Base-by-base conservation (phyloP, 2,888 invertebrate species). In the Callinectes sapidus region DNA sequence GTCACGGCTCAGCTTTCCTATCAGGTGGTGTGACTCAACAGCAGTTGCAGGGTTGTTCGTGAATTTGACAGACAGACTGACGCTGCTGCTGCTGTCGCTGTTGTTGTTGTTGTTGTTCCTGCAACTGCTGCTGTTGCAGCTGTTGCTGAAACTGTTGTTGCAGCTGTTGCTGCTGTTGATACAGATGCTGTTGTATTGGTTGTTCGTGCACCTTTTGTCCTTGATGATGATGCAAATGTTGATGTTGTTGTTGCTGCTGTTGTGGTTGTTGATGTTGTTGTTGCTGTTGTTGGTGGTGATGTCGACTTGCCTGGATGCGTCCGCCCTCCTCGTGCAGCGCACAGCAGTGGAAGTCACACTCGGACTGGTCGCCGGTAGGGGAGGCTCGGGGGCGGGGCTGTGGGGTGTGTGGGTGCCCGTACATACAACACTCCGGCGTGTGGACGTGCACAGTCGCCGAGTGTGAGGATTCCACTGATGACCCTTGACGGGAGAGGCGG, bases 321-420 rank as follows among this genome's bases (percentile, higher is more conserved):
- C 98, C 97, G 14, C 98, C 98, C 96, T 98, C 98, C 96, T 98
- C 98, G 97, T 98, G 98, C 95, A 98, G 96, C 95, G 98, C 98
- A 96, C 98, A 98, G 96, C 98, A 98, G 96, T 98, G 98, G 96
- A 98, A 98, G 96, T 98, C 98, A 96, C 98, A 98, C 96, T 98
- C 98, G 95, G 96, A 96, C 87, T 95, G 95, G 32, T 94, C 94
- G 55, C 94, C 94, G 66, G 93, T 93, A n/a, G 95, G 94, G 18
- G 95, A 94, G 54, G 92, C 94, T 14, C 94, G 91, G 81, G 91
- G 92, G 87, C 91, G 91, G 54, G 91, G 92, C 87, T 92, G 92
- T 32, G 95, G 95, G 23, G 94, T 92, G 96, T 97, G 98, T 95
- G 96, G 97, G 90, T 94, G 94, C 96, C 94, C 94, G 96, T 96